Evolutionary conservation across 2,888 invertebrate species (phyloP).

Genomic region (Hemithea aestivaria): DNA sequence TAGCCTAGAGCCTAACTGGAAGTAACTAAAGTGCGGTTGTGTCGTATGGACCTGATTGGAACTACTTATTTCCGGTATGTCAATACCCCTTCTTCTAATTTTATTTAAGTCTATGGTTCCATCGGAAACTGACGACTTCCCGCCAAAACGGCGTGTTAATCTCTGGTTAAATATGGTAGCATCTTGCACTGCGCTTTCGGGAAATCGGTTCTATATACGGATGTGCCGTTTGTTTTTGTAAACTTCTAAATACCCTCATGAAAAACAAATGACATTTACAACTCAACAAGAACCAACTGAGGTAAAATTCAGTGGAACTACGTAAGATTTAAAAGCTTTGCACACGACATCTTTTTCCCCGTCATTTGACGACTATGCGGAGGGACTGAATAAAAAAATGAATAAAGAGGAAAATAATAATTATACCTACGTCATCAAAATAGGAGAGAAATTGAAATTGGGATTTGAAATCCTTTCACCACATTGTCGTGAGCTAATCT

Average conservation of each 20-base stretch:
- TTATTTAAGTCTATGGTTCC: too few relatives aligned
- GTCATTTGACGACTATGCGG: too few relatives aligned
- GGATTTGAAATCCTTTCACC: constrained; percentile 16
- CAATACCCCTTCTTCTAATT: too few relatives aligned
- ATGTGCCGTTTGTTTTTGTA: constrained; percentile 49
- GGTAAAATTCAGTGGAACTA: too few relatives aligned
- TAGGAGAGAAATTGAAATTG: constrained; percentile 28
- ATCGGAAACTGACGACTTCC: constrained; percentile 58
- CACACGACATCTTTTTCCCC: too few relatives aligned
- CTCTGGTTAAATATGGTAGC: constrained; percentile 63
- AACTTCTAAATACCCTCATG: constrained; percentile 5
- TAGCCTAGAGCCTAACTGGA: too few relatives aligned
- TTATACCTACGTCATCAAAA: constrained; percentile 5
- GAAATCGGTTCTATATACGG: constrained; percentile 57
- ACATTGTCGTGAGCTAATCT: constrained; percentile 41
- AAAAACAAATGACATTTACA: constrained; percentile 14
- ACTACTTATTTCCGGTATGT: too few relatives aligned
- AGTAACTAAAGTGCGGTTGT: too few relatives aligned
- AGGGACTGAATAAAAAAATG: too few relatives aligned
- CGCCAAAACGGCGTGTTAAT: constrained; percentile 63
- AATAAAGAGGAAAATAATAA: constrained; percentile 11
- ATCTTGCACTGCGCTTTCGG: constrained; percentile 45
- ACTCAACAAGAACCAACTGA: not conserved
- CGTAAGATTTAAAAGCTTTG: too few relatives aligned
- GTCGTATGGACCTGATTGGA: too few relatives aligned